These are phyloP conservation scores for Scatophagus argus DNA, from an alignment of 2,113 vertebrate species.

Conservation along the genomic window DNA sequence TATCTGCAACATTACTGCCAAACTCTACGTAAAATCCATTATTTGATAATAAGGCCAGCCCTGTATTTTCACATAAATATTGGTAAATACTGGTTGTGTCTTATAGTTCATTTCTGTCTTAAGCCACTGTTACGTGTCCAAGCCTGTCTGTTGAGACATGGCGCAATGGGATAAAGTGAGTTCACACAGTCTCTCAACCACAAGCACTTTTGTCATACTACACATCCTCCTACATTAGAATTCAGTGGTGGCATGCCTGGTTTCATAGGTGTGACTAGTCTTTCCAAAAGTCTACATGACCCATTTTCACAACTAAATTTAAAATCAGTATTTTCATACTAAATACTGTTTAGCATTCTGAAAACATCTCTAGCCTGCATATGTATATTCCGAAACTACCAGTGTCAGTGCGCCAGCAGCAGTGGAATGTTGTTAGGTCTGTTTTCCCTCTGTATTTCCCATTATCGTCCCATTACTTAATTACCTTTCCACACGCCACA, in stretches of 20 bases:
- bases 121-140: not conserved
- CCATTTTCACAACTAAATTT: not conserved
- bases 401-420: not conserved
- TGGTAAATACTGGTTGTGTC: not conserved
- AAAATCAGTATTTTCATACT: not conserved
- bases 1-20: not conserved
- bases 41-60: not conserved
- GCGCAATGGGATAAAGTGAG: not conserved
- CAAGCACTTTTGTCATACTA: not conserved
- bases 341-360: not conserved
- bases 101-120: not conserved
- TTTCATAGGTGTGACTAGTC: not conserved
- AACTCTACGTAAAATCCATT: not conserved
- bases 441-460: not conserved
- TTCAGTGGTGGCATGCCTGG: not conserved
- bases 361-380: not conserved
- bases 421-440: not conserved
- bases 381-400: not conserved
- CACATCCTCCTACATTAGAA: not conserved
- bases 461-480: not conserved
- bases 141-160: constrained; percentile 17
- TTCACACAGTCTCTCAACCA: not conserved
- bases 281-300: not conserved
- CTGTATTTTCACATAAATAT: not conserved
- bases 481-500: not conserved